phyloP scores from a whole-genome alignment of 2,113 vertebrate species.

The human (Homo sapiens) region GRCh38 chr1:77909501-77910000 shows the following conservation, averaged over 20 bases:
- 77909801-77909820: background rate
- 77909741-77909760: background rate
- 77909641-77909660: background rate
- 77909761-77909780: background rate
- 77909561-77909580: background rate
- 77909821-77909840: background rate
- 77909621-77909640: background rate
- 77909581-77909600: background rate
- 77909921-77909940: background rate
- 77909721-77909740: slow-evolving; percentile 22
- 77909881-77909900: background rate
- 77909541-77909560: background rate
- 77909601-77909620: background rate
- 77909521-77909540: background rate
- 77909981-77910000: background rate
- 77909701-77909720: background rate
- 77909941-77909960: background rate
- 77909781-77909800: background rate
- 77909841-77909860: background rate
- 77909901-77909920: background rate
- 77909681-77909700: background rate
- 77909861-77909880: background rate
- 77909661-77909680: background rate
- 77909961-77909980: background rate
- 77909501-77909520: background rate